These are phyloP conservation scores for Orthosia gothica DNA, from an alignment of 2,888 invertebrate genomes.

Conservation along the genomic window DNA sequence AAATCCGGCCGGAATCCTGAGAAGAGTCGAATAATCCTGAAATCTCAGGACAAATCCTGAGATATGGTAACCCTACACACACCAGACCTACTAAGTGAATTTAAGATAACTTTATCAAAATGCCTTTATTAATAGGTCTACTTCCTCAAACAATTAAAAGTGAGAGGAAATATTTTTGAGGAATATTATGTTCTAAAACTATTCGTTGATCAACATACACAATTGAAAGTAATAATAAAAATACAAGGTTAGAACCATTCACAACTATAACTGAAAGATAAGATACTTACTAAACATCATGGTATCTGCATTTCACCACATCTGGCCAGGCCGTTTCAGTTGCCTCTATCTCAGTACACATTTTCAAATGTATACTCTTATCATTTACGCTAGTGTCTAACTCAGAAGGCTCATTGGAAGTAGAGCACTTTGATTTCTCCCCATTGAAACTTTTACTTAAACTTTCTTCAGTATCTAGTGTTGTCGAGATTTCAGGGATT, in stretches of 20 bases:
- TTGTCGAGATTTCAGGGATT: conserved; percentile 76
- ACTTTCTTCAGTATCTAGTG: conserved; percentile 48
- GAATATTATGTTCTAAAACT: neutral
- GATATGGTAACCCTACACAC: too few species aligned
- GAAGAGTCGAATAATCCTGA: too few species aligned
- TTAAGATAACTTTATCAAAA: neutral
- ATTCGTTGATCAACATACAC: neutral
- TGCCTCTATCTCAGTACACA: conserved; percentile 83
- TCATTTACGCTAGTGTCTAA: conserved; percentile 80
- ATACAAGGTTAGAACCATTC: neutral
- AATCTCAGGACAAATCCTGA: too few species aligned
- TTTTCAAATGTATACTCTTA: conserved; percentile 81
- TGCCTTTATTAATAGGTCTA: neutral
- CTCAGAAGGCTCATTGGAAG: conserved; percentile 70
- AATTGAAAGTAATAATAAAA: neutral
- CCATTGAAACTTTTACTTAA: conserved; percentile 44
- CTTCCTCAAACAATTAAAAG: neutral
- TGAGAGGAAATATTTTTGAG: neutral
- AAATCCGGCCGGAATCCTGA: too few species aligned
- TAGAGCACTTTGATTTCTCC: conserved; percentile 54
- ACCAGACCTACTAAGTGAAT: neutral
- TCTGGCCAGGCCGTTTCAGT: conserved; percentile 91
- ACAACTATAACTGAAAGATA: neutral
- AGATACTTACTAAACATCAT: conserved; percentile 94
- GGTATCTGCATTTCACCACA: conserved; percentile 92